Evolutionary conservation across 2,797 vertebrate genomes (phyloP).

Genomic region (Pachyuromys duprasi): DNA sequence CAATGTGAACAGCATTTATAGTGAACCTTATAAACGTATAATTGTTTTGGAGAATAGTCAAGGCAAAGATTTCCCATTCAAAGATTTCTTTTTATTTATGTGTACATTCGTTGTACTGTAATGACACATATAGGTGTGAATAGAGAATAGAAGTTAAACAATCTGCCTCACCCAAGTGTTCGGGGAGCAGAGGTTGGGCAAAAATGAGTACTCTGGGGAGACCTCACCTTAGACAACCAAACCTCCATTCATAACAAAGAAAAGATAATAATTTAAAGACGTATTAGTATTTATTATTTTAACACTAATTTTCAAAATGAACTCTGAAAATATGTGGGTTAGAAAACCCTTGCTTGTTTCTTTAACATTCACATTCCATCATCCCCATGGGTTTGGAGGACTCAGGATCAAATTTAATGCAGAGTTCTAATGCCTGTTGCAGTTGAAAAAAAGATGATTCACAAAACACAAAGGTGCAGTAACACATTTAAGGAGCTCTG

Average conservation of each 20-base stretch:
- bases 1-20: not conserved
- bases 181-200: not conserved
- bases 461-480: conserved; percentile 21
- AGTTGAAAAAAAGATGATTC: conserved; percentile 33
- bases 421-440: conserved; percentile 28
- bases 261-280: not conserved
- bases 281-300: not conserved
- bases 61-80: not conserved
- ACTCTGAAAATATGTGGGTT: not conserved
- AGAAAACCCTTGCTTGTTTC: not conserved
- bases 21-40: not conserved
- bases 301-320: not conserved
- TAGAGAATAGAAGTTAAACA: not conserved
- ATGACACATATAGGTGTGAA: not conserved
- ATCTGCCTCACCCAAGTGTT: not conserved
- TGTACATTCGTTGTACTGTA: not conserved
- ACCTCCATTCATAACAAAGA: not conserved
- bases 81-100: not conserved
- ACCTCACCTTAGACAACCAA: not conserved
- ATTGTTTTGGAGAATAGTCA: not conserved
- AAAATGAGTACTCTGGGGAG: not conserved
- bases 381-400: not conserved
- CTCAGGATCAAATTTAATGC: conserved; percentile 19
- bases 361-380: not conserved
- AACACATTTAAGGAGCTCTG: conserved; percentile 10